Base-by-base conservation (phyloP, 92 coral and sea anemone species). In the Epizoanthus fatuus region DNA sequence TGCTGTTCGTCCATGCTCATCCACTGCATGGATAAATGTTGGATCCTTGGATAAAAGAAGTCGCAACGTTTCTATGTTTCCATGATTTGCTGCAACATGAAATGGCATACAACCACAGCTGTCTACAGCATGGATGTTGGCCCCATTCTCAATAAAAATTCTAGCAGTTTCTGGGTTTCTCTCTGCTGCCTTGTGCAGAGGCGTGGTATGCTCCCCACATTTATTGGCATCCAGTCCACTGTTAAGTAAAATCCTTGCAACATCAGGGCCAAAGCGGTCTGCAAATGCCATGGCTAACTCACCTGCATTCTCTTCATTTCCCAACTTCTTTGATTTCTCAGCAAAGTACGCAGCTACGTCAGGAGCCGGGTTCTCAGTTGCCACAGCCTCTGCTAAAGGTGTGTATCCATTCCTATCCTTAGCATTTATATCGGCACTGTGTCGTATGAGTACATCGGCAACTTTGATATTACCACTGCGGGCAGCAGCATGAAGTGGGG, bases 401-500 rank as follows among this genome's bases (percentile, higher is more conserved):
- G 79, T 40, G 79, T 16, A 73, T 2, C 79, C 79, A 6, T 4
- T 12, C 7, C 37, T 1, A 1, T 17, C 59, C 44, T 42, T 45
- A 5, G 60, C 79, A 3, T 8, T 40, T 55, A 19, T 57, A 19
- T 73, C 79, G 14, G 59, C 58, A 17, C 79, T 54, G 15, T 73
- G 10, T 3, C 32, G 58, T 19, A 73, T 37, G 10, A 73, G 37
- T 32, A 73, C 79, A 37, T 73, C 59, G 6, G 63, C 79, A 22
- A 72, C 79, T 57, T 40, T 32, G 59, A 55, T 57, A 44, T 73
- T 73, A 42, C 79, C 22, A 3, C 16, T 17, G 44, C 42, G 32
- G 60, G 79, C 79, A 44, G 59, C 79, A 22, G 11, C 35, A 57
- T 73, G 60, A 45, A 73, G 60, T 3, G 79, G 59, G 12, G 79